A percentile compares a stretch with the other conserved stretches of the same genome.
phyloP scores from a whole-genome alignment of 2,888 invertebrate genomes.

The Lepetodrilus schrolli region DNA sequence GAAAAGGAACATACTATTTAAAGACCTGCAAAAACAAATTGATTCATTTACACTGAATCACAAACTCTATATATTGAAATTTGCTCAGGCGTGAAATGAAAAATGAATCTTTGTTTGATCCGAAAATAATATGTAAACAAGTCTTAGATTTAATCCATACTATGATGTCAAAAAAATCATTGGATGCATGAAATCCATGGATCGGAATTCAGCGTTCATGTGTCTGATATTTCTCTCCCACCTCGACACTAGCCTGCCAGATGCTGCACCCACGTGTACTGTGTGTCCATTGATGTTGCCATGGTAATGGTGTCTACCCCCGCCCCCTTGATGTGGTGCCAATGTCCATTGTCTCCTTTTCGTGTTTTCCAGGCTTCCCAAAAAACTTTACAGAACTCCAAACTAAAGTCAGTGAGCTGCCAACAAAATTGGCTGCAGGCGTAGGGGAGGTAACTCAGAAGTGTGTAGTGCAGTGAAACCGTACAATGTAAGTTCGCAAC shows the following conservation, averaged over 20 bases:
- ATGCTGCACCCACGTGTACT: neutral
- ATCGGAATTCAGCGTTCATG: no score
- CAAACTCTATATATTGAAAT: no score
- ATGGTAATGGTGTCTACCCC: neutral
- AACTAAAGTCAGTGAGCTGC: constrained; percentile 72
- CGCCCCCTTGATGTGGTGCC: constrained; percentile 11
- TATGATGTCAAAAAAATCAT: no score
- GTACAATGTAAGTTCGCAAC: constrained; percentile 32
- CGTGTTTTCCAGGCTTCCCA: constrained; percentile 60
- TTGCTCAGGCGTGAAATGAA: no score
- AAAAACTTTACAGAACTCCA: constrained; percentile 69
- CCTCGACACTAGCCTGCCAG: no score
- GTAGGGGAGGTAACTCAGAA: constrained; percentile 72
- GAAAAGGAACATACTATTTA: no score
- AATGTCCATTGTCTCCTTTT: constrained; percentile 33
- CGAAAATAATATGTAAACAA: no score
- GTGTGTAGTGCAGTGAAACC: constrained; percentile 70
- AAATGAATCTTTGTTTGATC: no score
- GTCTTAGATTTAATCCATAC: no score
- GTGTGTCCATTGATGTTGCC: neutral
- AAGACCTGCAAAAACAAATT: no score
- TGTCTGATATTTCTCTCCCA: neutral
- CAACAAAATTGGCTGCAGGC: constrained; percentile 69
- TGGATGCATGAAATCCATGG: no score
- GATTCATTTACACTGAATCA: no score